These are phyloP conservation scores for Yponomeuta sedellus DNA, from an alignment of 2,888 invertebrate genomes.

Conservation along the genomic window DNA sequence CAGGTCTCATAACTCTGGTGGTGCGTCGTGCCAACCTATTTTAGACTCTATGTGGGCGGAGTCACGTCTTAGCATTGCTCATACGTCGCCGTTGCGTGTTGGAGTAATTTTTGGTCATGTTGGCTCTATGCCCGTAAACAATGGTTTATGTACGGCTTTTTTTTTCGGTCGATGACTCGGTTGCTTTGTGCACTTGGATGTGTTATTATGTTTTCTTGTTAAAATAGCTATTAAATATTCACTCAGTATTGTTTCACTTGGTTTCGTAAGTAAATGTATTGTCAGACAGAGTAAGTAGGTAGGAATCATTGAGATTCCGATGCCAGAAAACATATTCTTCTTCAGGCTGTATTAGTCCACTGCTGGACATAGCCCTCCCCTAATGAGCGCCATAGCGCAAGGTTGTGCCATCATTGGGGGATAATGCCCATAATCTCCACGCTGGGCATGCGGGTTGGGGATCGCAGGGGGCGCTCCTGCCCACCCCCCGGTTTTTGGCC, in stretches of 20 bases:
- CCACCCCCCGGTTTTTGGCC: too few species aligned
- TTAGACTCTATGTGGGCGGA: conserved; percentile 44
- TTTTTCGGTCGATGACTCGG: conserved; percentile 13
- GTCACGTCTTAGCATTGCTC: conserved; percentile 41
- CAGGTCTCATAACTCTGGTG: conserved; percentile 17
- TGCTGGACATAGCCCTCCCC: too few species aligned
- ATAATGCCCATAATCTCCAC: too few species aligned
- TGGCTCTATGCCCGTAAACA: conserved; percentile 42
- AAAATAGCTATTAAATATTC: background rate
- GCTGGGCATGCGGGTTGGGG: too few species aligned
- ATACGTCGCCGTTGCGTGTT: conserved; percentile 38
- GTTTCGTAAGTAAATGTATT: background rate
- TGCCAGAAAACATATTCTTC: too few species aligned
- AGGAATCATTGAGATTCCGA: too few species aligned
- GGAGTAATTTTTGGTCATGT: conserved; percentile 43
- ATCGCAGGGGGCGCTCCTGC: too few species aligned
- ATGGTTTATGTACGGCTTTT: conserved; percentile 22
- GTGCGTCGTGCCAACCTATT: conserved; percentile 37
- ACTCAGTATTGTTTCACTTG: background rate
- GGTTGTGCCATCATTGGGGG: too few species aligned
- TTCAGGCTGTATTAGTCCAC: too few species aligned
- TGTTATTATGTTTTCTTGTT: background rate
- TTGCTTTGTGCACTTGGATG: background rate
- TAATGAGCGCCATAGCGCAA: too few species aligned
- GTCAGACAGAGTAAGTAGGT: too few species aligned